Percentiles rank a stretch among this genome's conserved stretches.
These are phyloP conservation scores for Epirrhoe alternata DNA, from an alignment of 2,888 invertebrate species.

Conservation along the genomic window DNA sequence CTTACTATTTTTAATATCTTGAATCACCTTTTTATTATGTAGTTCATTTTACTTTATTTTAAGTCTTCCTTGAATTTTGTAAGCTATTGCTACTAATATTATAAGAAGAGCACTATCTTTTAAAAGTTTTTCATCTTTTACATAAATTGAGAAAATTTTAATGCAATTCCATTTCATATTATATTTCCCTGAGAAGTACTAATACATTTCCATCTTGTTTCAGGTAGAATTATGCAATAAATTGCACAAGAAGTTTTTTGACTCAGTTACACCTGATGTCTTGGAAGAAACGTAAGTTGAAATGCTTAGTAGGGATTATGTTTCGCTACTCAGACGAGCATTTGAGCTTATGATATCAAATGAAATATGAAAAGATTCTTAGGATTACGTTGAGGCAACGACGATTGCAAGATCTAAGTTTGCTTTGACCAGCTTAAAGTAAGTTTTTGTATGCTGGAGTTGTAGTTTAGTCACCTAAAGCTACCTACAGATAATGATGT, in stretches of 20 bases:
- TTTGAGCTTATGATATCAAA: neutral
- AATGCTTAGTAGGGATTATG: conserved; percentile 59
- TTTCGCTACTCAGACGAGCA: conserved; percentile 44
- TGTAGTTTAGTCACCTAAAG: neutral
- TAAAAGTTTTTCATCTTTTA: conserved; percentile 7
- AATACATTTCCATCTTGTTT: conserved; percentile 83
- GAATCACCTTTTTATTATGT: neutral
- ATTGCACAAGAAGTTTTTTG: conserved; percentile 79
- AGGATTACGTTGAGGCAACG: neutral
- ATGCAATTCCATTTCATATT: conserved; percentile 16
- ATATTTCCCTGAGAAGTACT: conserved; percentile 58
- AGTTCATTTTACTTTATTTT: neutral
- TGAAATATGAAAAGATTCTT: neutral
- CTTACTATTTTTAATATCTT: no score
- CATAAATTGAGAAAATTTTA: conserved; percentile 21
- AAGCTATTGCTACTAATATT: neutral
- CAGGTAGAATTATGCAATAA: conserved; percentile 86
- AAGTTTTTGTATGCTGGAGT: neutral
- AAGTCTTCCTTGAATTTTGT: neutral
- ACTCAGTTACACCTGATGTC: conserved; percentile 64
- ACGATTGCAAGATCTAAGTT: neutral
- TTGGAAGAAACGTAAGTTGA: conserved; percentile 77
- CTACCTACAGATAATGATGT: neutral
- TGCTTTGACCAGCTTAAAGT: neutral
- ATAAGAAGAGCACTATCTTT: neutral